phyloP scores from a whole-genome alignment of 2,797 vertebrate species.

The Pseudochirops cupreus region DNA sequence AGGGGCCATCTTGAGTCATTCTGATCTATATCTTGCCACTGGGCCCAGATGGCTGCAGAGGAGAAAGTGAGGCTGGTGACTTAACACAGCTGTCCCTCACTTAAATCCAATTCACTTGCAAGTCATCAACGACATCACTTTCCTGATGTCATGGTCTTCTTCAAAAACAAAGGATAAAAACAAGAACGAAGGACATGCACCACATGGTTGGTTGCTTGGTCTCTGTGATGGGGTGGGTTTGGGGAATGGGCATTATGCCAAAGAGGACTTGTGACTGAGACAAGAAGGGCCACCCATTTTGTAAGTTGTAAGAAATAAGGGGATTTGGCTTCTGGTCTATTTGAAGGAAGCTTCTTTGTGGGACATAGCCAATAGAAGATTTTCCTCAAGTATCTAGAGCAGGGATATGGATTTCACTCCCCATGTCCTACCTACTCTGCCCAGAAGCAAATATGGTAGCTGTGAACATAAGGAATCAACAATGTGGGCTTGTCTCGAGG shows the following conservation, averaged over 20 bases:
- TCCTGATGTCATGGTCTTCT: no score
- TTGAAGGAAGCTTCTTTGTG: neutral
- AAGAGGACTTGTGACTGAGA: neutral
- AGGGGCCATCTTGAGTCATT: no score
- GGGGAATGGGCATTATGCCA: neutral
- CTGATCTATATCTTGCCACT: no score
- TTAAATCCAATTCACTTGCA: no score
- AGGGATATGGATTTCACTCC: neutral
- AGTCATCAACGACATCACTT: no score
- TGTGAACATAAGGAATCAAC: neutral
- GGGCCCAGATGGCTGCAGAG: no score
- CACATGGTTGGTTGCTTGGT: neutral
- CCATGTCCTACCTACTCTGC: neutral
- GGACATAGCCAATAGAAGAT: neutral
- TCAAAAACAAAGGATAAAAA: no score
- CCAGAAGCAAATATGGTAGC: neutral
- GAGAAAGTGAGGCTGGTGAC: no score
- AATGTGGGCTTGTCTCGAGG: neutral
- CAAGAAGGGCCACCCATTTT: neutral
- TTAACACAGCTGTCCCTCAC: no score
- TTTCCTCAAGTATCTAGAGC: no score
- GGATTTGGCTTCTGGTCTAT: neutral
- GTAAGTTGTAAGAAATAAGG: neutral
- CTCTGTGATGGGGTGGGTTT: neutral
- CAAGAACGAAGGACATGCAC: neutral